Conservation (phyloP, 2,113 vertebrate genomes). For the Indicator maculatus region DNA sequence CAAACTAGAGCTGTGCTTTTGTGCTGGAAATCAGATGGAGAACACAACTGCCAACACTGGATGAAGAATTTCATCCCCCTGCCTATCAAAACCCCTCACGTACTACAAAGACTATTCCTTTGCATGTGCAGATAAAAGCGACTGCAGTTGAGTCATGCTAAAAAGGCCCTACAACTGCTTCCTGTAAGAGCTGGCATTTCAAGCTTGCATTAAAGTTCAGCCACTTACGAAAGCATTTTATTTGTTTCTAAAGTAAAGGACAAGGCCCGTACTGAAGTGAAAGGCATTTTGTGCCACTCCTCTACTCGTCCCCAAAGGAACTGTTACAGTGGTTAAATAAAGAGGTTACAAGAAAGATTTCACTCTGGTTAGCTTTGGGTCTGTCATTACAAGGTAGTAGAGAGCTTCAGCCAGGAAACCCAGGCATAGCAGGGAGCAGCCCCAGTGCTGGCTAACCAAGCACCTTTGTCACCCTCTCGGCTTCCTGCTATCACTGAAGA, state of each 20-base stretch:
- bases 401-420: background rate
- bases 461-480: background rate
- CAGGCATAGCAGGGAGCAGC: background rate
- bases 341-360: background rate
- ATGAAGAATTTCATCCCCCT: background rate
- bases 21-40: background rate
- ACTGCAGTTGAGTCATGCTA: background rate
- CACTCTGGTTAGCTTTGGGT: background rate
- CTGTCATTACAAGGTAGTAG: background rate
- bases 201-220: background rate
- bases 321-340: background rate
- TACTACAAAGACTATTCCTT: background rate
- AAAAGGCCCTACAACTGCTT: background rate
- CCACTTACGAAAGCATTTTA: background rate
- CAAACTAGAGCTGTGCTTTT: background rate
- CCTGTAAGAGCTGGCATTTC: background rate
- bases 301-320: background rate
- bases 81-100: background rate
- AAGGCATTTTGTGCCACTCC: background rate
- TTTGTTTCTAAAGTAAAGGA: background rate
- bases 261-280: background rate
- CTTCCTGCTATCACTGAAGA: background rate
- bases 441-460: background rate
- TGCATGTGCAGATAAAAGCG: background rate
- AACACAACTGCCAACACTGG: background rate